Percentiles rank a stretch among this genome's conserved stretches.
Conservation (phyloP, 2,113 vertebrate genomes). For the Cyphomyrus plagiostoma region DNA sequence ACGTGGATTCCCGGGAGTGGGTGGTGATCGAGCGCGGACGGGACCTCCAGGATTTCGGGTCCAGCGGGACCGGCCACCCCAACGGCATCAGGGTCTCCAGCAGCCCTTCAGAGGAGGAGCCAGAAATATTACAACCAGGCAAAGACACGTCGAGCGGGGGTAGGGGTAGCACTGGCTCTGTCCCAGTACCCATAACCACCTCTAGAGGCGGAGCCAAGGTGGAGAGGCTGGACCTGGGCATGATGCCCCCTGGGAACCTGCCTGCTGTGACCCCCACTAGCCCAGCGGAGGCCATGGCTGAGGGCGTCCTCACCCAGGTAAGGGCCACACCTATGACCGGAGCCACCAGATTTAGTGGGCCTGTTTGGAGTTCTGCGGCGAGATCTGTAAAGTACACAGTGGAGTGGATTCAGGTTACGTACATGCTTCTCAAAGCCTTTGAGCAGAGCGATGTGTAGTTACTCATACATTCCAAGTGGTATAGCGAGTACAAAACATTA, state of each 20-base stretch:
- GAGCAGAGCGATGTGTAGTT: neutral
- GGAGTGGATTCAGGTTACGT: neutral
- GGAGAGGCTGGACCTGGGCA: slow-evolving; percentile 75
- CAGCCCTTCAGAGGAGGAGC: slow-evolving; percentile 86
- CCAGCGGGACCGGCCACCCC: slow-evolving; percentile 56
- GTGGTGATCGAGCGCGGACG: slow-evolving; percentile 86
- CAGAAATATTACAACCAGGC: slow-evolving; percentile 75
- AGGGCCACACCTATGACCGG: slow-evolving; percentile 32
- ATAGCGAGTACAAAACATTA: neutral
- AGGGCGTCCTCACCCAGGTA: slow-evolving; percentile 89
- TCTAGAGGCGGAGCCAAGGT: slow-evolving; percentile 57
- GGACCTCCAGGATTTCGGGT: slow-evolving; percentile 69
- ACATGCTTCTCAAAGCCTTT: neutral
- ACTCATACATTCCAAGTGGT: neutral
- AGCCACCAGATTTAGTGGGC: neutral
- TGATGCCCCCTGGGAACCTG: slow-evolving; percentile 62
- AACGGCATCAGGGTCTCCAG: slow-evolving; percentile 67
- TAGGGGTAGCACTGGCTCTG: slow-evolving; percentile 45
- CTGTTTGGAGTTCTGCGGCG: neutral
- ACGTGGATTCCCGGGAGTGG: slow-evolving; percentile 91
- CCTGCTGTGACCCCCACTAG: slow-evolving; percentile 80
- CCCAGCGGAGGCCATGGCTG: slow-evolving; percentile 83
- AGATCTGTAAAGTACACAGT: neutral
- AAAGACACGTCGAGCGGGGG: slow-evolving; percentile 68
- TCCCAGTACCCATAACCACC: slow-evolving; percentile 38